These are phyloP conservation scores for Boloria selene DNA, from an alignment of 2,888 invertebrate genomes.

Conservation along the genomic window DNA sequence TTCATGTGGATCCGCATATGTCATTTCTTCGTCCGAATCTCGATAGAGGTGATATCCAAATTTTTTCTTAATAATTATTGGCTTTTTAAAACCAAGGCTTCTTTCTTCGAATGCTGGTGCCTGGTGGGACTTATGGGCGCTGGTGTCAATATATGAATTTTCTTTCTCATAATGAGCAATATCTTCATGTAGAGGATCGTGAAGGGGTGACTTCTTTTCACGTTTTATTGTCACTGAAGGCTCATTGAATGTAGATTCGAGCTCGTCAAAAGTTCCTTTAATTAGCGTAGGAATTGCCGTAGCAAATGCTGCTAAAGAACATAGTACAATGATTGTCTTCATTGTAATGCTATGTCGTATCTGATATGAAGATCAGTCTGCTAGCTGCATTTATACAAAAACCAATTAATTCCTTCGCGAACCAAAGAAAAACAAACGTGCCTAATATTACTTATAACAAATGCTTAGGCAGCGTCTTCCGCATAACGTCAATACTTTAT, in stretches of 20 bases:
- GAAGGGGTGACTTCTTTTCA: constrained; percentile 55
- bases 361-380: constrained; percentile 54
- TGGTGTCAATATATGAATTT: constrained; percentile 17
- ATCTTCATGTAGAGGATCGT: constrained; percentile 42
- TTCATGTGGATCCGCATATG: constrained; percentile 57
- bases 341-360: constrained; percentile 56
- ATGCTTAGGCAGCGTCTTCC: constrained; percentile 57
- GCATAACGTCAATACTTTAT: constrained; percentile 36
- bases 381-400: constrained; percentile 65
- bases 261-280: constrained; percentile 47
- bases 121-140: constrained; percentile 27
- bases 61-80: constrained; percentile 65
- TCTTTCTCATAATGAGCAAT: constrained; percentile 24
- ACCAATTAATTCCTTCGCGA: constrained; percentile 40
- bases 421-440: constrained; percentile 60
- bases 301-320: constrained; percentile 58
- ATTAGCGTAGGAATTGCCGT: constrained; percentile 59
- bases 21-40: constrained; percentile 65
- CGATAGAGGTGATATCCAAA: constrained; percentile 62
- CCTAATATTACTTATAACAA: constrained; percentile 44
- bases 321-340: constrained; percentile 68
- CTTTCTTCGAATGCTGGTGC: constrained; percentile 46
- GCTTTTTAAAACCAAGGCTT: constrained; percentile 55
- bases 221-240: constrained; percentile 46
- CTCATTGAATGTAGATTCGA: constrained; percentile 38